A percentile compares a stretch with the other conserved stretches of the same genome.
These are phyloP conservation scores for Volucella inflata DNA, from an alignment of 2,888 invertebrate genomes.

Conservation along the genomic window DNA sequence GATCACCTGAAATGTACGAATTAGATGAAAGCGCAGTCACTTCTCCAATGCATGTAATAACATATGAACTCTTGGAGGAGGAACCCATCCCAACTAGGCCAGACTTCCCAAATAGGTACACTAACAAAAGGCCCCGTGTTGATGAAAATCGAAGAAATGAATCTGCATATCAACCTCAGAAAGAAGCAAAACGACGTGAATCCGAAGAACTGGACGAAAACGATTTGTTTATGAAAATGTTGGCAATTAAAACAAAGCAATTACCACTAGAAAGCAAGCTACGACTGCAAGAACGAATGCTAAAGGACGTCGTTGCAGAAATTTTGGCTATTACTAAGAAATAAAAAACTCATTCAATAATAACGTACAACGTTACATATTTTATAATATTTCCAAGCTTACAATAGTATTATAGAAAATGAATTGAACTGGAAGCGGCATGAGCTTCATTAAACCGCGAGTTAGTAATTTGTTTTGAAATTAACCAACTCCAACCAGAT, in stretches of 20 bases:
- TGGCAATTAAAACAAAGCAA: slow-evolving; percentile 25
- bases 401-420: too few relatives aligned
- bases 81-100: background rate
- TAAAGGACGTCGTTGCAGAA: background rate
- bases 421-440: too few relatives aligned
- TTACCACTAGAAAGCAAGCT: background rate
- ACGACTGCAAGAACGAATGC: slow-evolving; percentile 5
- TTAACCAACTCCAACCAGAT: too few relatives aligned
- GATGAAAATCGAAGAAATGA: background rate
- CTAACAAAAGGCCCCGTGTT: background rate
- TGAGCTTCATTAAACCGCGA: too few relatives aligned
- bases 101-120: background rate
- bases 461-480: too few relatives aligned
- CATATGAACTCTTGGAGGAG: too few relatives aligned
- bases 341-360: too few relatives aligned
- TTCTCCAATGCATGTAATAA: too few relatives aligned
- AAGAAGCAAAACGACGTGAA: background rate
- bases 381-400: too few relatives aligned
- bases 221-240: slow-evolving; percentile 24
- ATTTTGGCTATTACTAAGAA: background rate
- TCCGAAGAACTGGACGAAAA: slow-evolving; percentile 10
- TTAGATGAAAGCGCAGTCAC: too few relatives aligned
- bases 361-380: too few relatives aligned
- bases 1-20: too few relatives aligned
- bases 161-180: background rate